These are phyloP conservation scores for Platysteira castanea DNA, from an alignment of 2,113 vertebrate genomes.

Conservation along the genomic window DNA sequence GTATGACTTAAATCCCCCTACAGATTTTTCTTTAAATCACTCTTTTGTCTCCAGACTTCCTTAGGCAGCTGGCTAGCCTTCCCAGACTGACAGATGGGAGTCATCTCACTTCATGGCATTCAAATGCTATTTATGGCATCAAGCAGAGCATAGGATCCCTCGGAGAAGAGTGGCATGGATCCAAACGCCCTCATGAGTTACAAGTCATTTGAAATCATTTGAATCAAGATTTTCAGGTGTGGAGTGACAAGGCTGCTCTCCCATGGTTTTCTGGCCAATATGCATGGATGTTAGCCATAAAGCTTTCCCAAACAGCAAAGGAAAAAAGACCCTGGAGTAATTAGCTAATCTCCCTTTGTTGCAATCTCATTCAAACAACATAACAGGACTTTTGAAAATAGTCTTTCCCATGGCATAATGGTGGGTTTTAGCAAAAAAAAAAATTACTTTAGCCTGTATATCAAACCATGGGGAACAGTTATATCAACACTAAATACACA, in stretches of 20 bases:
- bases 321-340: conserved; percentile 5
- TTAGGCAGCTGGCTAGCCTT: not conserved
- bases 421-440: not conserved
- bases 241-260: not conserved
- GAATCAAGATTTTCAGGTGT: not conserved
- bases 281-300: not conserved
- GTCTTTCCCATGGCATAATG: conserved; percentile 16
- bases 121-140: not conserved
- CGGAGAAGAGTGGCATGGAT: rapidly evolving
- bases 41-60: not conserved
- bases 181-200: not conserved
- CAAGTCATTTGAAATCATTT: not conserved
- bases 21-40: not conserved
- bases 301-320: conserved; percentile 1
- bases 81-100: conserved; percentile 19
- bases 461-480: conserved; percentile 4
- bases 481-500: not conserved
- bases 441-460: not conserved
- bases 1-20: not conserved
- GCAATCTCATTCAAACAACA: not conserved
- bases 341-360: conserved; percentile 22
- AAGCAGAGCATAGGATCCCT: not conserved
- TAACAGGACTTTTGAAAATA: not conserved
- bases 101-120: not conserved
- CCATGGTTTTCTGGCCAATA: not conserved